Conservation (phyloP, 2,888 invertebrate genomes). For the Pandemis cinnamomeana region DNA sequence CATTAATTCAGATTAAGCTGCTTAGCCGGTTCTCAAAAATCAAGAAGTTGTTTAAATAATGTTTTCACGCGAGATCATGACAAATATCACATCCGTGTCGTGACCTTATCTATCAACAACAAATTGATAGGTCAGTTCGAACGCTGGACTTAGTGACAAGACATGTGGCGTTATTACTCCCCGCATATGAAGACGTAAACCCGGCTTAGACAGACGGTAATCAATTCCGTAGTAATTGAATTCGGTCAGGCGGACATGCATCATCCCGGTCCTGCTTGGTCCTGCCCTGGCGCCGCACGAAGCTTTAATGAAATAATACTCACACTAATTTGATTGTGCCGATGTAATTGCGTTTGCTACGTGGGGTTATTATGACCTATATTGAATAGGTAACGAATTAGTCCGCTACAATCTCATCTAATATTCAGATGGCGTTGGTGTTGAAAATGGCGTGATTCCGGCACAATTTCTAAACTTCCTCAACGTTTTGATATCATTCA, state of each 20-base stretch:
- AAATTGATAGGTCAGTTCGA: conserved; percentile 17
- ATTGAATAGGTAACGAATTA: conserved; percentile 30
- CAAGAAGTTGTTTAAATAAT: not conserved
- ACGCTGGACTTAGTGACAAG: not conserved
- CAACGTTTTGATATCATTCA: not conserved
- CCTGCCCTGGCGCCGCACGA: conserved; percentile 50
- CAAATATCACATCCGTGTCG: not conserved
- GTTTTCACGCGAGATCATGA: not conserved
- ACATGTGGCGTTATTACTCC: conserved; percentile 34
- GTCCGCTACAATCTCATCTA: conserved; percentile 1
- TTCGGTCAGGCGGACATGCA: conserved; percentile 67
- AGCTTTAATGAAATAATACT: conserved; percentile 65
- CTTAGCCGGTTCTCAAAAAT: conserved; percentile 3
- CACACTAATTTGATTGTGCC: conserved; percentile 58
- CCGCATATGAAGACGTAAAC: conserved; percentile 55
- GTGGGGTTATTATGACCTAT: conserved; percentile 29
- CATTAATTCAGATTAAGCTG: not conserved
- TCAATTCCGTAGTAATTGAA: conserved; percentile 79
- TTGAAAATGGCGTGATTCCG: not conserved
- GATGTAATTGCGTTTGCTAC: conserved; percentile 31
- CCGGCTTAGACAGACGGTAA: conserved; percentile 69
- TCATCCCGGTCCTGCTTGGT: conserved; percentile 57
- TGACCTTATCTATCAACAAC: conserved; percentile 10
- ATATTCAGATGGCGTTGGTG: not conserved
- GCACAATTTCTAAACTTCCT: not conserved